Conservation (phyloP, 2,888 invertebrate species). For the Rhorus exstirpatorius region DNA sequence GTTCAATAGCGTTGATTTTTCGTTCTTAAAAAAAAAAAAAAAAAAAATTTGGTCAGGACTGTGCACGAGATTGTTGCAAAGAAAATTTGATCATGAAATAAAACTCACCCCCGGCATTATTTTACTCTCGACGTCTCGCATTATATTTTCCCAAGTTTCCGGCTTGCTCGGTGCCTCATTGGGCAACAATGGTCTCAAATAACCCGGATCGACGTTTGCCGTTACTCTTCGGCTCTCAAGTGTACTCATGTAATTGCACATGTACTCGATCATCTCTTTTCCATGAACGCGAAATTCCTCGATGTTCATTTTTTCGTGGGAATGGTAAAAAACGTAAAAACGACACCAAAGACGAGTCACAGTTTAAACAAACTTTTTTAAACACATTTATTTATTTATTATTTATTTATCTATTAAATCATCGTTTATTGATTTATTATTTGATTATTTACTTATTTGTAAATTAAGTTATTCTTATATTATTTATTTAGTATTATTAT, state of each 20-base stretch:
- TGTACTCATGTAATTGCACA: conserved; percentile 95
- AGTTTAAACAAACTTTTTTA: not conserved
- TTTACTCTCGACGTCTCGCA: conserved; percentile 95
- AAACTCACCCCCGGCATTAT: conserved; percentile 95
- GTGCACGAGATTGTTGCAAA: too few species aligned
- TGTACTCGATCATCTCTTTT: conserved; percentile 98
- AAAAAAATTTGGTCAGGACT: too few species aligned
- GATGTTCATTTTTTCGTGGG: conserved; percentile 90
- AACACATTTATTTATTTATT: not conserved
- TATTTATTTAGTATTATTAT: too few species aligned
- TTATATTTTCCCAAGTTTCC: conserved; percentile 95
- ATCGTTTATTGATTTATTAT: too few species aligned
- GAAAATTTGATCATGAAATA: too few species aligned
- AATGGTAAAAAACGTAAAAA: not conserved
- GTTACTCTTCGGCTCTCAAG: conserved; percentile 93
- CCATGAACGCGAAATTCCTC: conserved; percentile 95
- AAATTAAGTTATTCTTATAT: too few species aligned
- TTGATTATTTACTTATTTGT: too few species aligned
- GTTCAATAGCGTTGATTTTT: too few species aligned
- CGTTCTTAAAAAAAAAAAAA: not conserved
- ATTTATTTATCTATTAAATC: not conserved
- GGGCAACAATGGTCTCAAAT: conserved; percentile 93
- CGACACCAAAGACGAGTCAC: not conserved
- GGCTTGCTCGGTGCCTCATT: conserved; percentile 93
- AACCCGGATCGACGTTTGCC: conserved; percentile 96